Evolutionary conservation across 2,888 invertebrate genomes (phyloP), one percentile per base, ranked within the genome.

Genomic region (Drosophila subsilvestris): DNA sequence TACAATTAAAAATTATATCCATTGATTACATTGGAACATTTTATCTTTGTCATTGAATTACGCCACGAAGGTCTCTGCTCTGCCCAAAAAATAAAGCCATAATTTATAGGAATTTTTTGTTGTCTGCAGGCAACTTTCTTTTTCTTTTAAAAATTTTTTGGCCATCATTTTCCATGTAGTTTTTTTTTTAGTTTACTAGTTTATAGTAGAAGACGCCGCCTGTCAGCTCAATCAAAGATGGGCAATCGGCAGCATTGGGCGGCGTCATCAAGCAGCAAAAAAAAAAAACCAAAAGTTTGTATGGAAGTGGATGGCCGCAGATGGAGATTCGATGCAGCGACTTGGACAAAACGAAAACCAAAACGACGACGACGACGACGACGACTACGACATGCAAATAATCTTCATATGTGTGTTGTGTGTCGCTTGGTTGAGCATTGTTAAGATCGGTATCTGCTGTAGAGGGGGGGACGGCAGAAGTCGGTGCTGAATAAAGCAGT

Each of bases 351-450:
- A 32, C 32, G 32, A 32, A 12, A 12, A 32, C 32, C 32, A 14
- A 44, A 55, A 32, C 22, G 22, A 22, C 22, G 22, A 22, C 77
- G 86, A 85, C 77, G 86, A 85, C 82, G 80, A 85, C 83, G 80
- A 82, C 50, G 60, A 27, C 44, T 44, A 75, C 85, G 85, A 85
- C 86, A 87, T 84, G 88, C 86, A 84, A 87, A 84, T 85, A 63
- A 45, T 71, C 63, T 27, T 57, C 73, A 75, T 70, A 29, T 70
- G 72, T 61, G 49, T 63, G 50, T 57, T 49, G 49, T 69, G 56
- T 72, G 58, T 80, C 80, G 83, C 78, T 87, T 86, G 82, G 87
- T 77, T 87, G 83, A 79, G 85, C 83, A 83, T 83, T 85, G 83
- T 87, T 85, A 87, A 87, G 83, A 83, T 83, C 83, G 74, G 66